Evolutionary conservation across 2,888 invertebrate genomes (phyloP).

Genomic region (Parthenolecanium corni): DNA sequence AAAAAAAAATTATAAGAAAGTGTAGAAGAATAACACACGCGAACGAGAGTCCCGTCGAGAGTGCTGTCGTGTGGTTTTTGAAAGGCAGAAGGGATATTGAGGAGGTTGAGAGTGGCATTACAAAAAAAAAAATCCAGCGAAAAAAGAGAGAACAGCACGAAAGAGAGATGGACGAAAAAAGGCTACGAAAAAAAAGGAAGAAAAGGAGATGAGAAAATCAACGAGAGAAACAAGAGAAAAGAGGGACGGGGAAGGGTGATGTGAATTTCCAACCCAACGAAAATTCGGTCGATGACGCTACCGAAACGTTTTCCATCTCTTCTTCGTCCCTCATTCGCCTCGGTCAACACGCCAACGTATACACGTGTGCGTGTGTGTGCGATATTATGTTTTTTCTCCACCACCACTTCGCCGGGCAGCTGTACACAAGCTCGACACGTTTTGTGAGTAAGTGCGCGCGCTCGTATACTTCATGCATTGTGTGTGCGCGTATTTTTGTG

Average conservation of each 20-base stretch:
- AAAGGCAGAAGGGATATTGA: conserved; percentile 8
- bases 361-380: too few species aligned
- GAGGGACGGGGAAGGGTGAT: too few species aligned
- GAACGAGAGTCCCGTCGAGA: conserved; percentile 24
- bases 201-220: too few species aligned
- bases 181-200: not conserved
- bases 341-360: too few species aligned
- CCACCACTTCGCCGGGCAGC: not conserved
- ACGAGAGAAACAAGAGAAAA: too few species aligned
- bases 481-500: too few species aligned
- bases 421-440: conserved; percentile 5
- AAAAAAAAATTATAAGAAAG: conserved; percentile 10
- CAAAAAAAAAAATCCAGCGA: conserved; percentile 33
- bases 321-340: too few species aligned
- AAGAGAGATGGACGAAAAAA: conserved; percentile 30
- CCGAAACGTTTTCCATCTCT: too few species aligned
- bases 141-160: conserved; percentile 39
- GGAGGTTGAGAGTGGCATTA: conserved; percentile 36
- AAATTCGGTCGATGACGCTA: too few species aligned
- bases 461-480: too few species aligned
- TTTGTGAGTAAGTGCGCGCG: conserved; percentile 6
- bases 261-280: too few species aligned
- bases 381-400: too few species aligned
- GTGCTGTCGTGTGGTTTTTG: conserved; percentile 21
- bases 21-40: conserved; percentile 20